Conservation (phyloP, 2,113 vertebrate genomes). For the Cygnus atratus region DNA sequence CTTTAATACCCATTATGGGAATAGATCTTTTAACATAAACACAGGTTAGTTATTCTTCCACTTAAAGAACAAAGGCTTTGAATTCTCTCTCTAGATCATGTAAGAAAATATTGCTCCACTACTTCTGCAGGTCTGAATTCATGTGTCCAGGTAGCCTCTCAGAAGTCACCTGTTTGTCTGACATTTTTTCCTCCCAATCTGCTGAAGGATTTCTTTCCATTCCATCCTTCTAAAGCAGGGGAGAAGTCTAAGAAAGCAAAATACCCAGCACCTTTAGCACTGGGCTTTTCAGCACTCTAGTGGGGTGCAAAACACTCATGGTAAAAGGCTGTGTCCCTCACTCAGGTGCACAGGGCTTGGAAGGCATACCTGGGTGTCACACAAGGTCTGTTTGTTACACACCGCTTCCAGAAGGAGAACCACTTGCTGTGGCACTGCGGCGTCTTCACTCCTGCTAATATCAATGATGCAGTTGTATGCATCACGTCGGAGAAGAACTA, state of each 20-base stretch:
- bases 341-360: not conserved
- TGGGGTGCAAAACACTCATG: not conserved
- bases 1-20: not conserved
- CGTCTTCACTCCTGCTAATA: not conserved
- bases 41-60: not conserved
- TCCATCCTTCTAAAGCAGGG: not conserved
- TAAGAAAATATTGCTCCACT: not conserved
- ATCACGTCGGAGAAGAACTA: not conserved
- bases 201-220: too few relatives aligned
- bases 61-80: not conserved
- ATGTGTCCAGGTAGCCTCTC: not conserved
- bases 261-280: rapidly evolving
- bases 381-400: not conserved
- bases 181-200: not conserved
- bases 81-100: not conserved
- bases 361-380: not conserved
- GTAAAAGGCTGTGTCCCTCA: not conserved
- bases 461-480: not conserved
- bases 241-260: not conserved
- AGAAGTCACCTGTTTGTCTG: not conserved
- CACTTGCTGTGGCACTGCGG: not conserved
- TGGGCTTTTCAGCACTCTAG: not conserved
- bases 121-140: not conserved
- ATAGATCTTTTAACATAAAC: conserved; percentile 36
- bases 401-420: not conserved